phyloP scores from a whole-genome alignment of 2,113 vertebrate genomes.

The Heterotilapia buettikoferi region DNA sequence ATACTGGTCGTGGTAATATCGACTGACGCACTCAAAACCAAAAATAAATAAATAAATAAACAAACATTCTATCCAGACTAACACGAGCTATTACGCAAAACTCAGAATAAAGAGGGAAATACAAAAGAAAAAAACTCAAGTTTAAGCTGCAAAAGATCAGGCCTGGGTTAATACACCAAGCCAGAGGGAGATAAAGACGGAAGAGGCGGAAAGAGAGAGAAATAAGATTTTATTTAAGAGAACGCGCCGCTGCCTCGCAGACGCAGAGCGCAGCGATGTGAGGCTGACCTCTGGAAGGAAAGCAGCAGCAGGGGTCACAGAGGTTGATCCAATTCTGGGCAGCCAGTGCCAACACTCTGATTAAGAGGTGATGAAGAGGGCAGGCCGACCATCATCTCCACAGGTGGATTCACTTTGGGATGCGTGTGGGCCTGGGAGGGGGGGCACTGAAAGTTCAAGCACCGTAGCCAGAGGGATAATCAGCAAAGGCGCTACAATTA shows the following conservation, averaged over 20 bases:
- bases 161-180: slow-evolving; percentile 42
- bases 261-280: slow-evolving; percentile 20
- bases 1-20: slow-evolving; percentile 1
- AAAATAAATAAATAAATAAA: background rate
- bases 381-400: slow-evolving; percentile 21
- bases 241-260: slow-evolving; percentile 12
- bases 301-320: slow-evolving; percentile 37
- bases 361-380: slow-evolving; percentile 56
- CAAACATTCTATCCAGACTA: background rate
- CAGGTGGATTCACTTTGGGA: slow-evolving; percentile 4
- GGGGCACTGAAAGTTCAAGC: background rate
- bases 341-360: slow-evolving; percentile 45
- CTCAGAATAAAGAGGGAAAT: background rate
- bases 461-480: background rate
- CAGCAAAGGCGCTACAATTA: background rate
- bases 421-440: background rate
- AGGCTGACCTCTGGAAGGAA: slow-evolving; percentile 51
- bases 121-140: background rate
- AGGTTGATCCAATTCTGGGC: slow-evolving; percentile 58
- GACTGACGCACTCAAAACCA: background rate
- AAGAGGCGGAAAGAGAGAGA: slow-evolving; percentile 43
- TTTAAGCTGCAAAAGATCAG: slow-evolving; percentile 30
- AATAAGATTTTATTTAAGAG: slow-evolving; percentile 53
- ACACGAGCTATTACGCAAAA: background rate
- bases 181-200: slow-evolving; percentile 49